phyloP scores from a whole-genome alignment of 2,113 vertebrate genomes.

The Gavialis gangeticus region DNA sequence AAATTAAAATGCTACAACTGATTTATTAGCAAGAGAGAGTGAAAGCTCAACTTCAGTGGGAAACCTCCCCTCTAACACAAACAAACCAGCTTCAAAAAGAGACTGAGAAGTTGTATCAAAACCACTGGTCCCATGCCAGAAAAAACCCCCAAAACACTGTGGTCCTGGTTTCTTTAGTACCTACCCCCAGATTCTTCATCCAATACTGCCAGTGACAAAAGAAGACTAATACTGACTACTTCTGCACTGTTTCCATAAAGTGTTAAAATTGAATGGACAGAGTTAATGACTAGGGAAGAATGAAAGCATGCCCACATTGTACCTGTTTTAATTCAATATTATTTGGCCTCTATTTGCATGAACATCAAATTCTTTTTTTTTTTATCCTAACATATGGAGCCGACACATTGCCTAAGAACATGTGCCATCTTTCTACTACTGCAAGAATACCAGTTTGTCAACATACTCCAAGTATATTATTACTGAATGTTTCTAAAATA shows the following conservation, averaged over 20 bases:
- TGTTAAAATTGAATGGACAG: neutral
- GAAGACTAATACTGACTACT: neutral
- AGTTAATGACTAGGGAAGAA: neutral
- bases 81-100: neutral
- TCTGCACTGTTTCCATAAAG: neutral
- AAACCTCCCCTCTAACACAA: neutral
- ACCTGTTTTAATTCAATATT: neutral
- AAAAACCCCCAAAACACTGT: neutral
- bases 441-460: neutral
- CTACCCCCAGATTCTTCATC: neutral
- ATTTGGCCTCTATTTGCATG: too few relatives aligned
- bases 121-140: neutral
- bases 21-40: neutral
- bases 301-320: too few relatives aligned
- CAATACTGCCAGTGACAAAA: neutral
- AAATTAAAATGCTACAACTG: neutral
- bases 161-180: neutral
- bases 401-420: neutral
- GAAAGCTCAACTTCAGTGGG: neutral
- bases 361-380: neutral
- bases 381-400: neutral
- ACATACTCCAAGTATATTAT: neutral
- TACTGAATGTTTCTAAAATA: neutral
- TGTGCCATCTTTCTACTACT: neutral
- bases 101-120: neutral